phyloP scores from a whole-genome alignment of 2,113 vertebrate species.

The Antigone vipio region DNA sequence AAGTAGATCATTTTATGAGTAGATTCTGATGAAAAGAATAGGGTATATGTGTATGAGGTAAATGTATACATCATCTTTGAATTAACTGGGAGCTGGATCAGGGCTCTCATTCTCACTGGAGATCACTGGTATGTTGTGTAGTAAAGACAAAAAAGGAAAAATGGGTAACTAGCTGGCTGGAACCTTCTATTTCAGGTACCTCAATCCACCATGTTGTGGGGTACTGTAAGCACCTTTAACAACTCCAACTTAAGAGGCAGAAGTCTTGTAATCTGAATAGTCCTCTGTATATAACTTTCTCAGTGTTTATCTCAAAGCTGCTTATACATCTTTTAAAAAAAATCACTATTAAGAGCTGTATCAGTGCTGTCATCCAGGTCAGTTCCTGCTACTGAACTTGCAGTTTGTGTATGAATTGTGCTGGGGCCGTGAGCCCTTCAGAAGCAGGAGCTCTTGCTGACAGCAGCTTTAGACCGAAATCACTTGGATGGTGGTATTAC shows the following conservation, averaged over 20 bases:
- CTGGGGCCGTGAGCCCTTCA: neutral
- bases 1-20: neutral
- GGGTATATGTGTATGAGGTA: neutral
- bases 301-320: neutral
- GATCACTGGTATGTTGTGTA: neutral
- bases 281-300: rapidly evolving
- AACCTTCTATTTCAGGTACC: neutral
- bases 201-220: neutral
- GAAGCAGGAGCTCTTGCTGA: neutral
- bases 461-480: neutral
- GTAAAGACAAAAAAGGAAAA: neutral
- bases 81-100: neutral
- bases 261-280: neutral
- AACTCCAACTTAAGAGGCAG: neutral
- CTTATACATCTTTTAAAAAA: rapidly evolving
- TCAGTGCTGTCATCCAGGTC: neutral
- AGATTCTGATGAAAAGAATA: neutral
- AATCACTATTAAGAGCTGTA: neutral
- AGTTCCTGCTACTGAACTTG: neutral
- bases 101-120: neutral
- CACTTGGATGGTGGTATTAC: neutral
- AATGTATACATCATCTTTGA: neutral
- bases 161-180: neutral
- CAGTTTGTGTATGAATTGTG: neutral
- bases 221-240: neutral